Evolutionary conservation across 1,140 invertebrate species (phyloP), one percentile per base, ranked within the genome.

Genomic region (Homarus americanus): DNA sequence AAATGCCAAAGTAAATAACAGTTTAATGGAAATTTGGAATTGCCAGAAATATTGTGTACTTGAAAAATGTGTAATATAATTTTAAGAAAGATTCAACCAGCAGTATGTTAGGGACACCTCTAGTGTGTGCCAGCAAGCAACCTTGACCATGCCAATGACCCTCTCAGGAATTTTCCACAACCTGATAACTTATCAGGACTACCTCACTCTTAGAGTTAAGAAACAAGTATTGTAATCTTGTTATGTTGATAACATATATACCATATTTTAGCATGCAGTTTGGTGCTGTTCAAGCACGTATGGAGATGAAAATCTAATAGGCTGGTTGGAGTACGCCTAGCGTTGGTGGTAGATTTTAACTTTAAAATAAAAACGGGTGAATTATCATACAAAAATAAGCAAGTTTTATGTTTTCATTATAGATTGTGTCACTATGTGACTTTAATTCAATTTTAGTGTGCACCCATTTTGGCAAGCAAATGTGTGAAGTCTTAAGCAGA

Each of bases 121-220:
- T 20, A 15, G 15, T n/a, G 7, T 34, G n/a, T 12, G 7, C 40
- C 69, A 73, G 72, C 38, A 28, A 40, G 66, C 20, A 41, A 36
- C 49, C 83, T 85, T 49, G 34, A 41, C 24, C 83, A 24, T 28
- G 66, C 40, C 40, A 34, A 17, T 9, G 38, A 32, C 40, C 32
- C 82, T 28, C 83, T 73, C 40, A 73, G 40, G n/a, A 5, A 69
- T 76, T 41, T 38, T n/a, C 24, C 76, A 79, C 36, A 49, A 79
- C 40, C 40, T 49, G 24, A 32, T 17, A 0, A 79, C 76, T 79
- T 69, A 40, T 49, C 40, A 49, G 28, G n/a, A 85, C 83, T 85
- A 75, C 83, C 83, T 85, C 83, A 85, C 38, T 72, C 20, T 44
- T 85, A 85, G 69, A 20, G 28, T 85, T 85, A 85, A 85, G 66